Percentiles rank a stretch among this genome's conserved stretches.
Evolutionary conservation across 1,140 invertebrate genomes (phyloP).

Genomic region (Chrysopa pallens): DNA sequence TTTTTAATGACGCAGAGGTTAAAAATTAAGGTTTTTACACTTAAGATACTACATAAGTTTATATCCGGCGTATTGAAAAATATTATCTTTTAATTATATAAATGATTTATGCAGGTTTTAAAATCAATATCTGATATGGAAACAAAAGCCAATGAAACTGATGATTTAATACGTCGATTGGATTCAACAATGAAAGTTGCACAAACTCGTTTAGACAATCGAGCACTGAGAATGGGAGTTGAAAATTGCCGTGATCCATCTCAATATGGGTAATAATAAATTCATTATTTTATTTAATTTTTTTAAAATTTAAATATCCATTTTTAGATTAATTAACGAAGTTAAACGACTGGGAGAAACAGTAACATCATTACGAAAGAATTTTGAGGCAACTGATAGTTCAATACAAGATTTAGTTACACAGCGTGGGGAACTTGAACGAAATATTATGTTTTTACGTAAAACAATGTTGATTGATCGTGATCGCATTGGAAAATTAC

Average conservation of each 20-base stretch:
- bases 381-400: constrained; percentile 37
- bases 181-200: constrained; percentile 57
- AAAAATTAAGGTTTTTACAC: no score
- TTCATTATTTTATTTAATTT: not conserved
- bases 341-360: constrained; percentile 46
- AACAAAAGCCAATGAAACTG: constrained; percentile 24
- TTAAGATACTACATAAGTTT: no score
- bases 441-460: constrained; percentile 50
- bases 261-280: constrained; percentile 33
- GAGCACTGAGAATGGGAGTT: constrained; percentile 39
- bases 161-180: constrained; percentile 33
- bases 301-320: not conserved
- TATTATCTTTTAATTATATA: no score
- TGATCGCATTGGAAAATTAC: constrained; percentile 37
- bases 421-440: constrained; percentile 40
- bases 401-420: constrained; percentile 36
- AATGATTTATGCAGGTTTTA: constrained; percentile 31
- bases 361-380: constrained; percentile 34
- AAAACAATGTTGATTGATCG: constrained; percentile 50
- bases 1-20: no score
- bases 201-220: constrained; percentile 55
- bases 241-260: constrained; percentile 52
- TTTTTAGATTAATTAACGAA: constrained; percentile 44
- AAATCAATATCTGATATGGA: constrained; percentile 51
- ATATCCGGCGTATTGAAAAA: no score